Evolutionary conservation across 2,888 invertebrate species (phyloP).

Genomic region (Drosophila limbata): DNA sequence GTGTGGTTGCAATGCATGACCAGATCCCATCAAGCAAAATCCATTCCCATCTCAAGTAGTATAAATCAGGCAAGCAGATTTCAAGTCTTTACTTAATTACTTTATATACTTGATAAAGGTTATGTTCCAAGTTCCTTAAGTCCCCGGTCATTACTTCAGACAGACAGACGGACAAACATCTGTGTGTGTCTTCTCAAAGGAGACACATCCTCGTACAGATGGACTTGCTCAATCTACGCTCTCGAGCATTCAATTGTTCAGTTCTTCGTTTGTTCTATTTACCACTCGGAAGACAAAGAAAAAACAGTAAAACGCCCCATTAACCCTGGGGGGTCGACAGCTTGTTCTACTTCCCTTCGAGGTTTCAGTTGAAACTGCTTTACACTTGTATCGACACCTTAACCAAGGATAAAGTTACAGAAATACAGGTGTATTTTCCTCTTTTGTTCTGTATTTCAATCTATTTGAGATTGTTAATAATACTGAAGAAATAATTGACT

Average conservation of each 20-base stretch:
- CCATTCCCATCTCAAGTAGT: background rate
- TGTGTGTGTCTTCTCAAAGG: conserved; percentile 4
- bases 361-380: background rate
- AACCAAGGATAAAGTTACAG: background rate
- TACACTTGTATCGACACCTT: conserved; percentile 1
- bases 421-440: background rate
- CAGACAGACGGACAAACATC: conserved; percentile 14
- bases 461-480: too few relatives aligned
- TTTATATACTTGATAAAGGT: conserved; percentile 49
- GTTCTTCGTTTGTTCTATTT: conserved; percentile 17
- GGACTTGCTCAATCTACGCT: conserved; percentile 24
- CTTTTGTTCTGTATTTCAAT: background rate
- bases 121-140: conserved; percentile 21
- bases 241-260: conserved; percentile 20
- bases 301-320: conserved; percentile 16
- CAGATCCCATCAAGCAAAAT: conserved; percentile 10
- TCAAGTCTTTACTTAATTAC: too few relatives aligned
- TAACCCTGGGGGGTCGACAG: conserved; percentile 1
- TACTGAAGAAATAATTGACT: too few relatives aligned
- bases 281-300: conserved; percentile 7
- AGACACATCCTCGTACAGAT: background rate
- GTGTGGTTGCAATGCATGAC: conserved; percentile 29
- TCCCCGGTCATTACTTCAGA: conserved; percentile 18
- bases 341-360: background rate
- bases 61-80: conserved; percentile 14